Percentiles rank a stretch among this genome's conserved stretches.
These are phyloP conservation scores for Medauroidea extradentata DNA, from an alignment of 1,140 invertebrate species.

Conservation along the genomic window DNA sequence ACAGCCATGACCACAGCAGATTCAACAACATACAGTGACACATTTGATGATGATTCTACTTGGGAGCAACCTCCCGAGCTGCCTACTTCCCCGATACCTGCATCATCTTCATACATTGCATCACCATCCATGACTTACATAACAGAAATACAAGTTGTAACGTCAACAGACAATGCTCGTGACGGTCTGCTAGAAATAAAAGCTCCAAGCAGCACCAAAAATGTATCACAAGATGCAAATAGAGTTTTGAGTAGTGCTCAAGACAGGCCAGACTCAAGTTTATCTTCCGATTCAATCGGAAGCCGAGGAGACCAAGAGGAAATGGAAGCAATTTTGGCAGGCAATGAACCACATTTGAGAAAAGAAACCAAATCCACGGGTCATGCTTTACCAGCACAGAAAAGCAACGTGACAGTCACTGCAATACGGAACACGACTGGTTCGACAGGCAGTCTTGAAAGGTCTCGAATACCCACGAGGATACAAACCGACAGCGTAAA, in stretches of 20 bases:
- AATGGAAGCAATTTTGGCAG: background rate
- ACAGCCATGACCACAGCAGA: slow-evolving; percentile 35
- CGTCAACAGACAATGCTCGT: slow-evolving; percentile 13
- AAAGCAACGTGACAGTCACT: slow-evolving; percentile 8
- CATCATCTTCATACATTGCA: slow-evolving; percentile 15
- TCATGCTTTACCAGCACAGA: background rate
- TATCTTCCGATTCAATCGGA: background rate
- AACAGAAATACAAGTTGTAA: slow-evolving; percentile 48
- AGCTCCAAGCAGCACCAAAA: background rate
- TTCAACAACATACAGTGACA: slow-evolving; percentile 39
- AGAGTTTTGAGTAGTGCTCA: background rate
- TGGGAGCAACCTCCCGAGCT: slow-evolving; percentile 37
- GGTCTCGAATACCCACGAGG: background rate
- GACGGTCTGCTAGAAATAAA: background rate
- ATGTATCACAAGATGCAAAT: background rate
- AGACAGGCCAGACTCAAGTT: slow-evolving; percentile 3
- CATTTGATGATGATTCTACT: slow-evolving; percentile 38
- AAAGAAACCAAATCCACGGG: too few relatives aligned
- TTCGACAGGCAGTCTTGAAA: background rate
- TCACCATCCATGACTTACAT: slow-evolving; percentile 44
- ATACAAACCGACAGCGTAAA: background rate
- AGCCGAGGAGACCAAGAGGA: slow-evolving; percentile 4
- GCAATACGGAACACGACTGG: slow-evolving; percentile 5
- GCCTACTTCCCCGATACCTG: slow-evolving; percentile 42
- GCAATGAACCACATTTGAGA: too few relatives aligned